These are phyloP conservation scores for Cygnus olor DNA, from an alignment of 2,797 vertebrate species.

Conservation along the genomic window DNA sequence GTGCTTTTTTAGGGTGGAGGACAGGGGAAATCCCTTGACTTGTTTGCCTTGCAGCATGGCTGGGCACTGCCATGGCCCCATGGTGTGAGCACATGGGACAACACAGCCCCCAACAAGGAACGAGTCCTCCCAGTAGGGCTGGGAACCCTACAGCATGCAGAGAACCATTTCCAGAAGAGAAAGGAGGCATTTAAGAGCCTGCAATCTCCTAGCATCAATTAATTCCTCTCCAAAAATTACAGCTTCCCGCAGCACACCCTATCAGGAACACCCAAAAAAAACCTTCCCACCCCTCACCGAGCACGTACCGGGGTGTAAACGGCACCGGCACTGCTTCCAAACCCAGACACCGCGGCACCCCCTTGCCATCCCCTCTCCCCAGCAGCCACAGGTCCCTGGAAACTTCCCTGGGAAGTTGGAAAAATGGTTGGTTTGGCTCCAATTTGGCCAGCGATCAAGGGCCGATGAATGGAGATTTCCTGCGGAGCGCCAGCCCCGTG, in stretches of 20 bases:
- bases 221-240: not conserved
- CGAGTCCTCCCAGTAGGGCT: fast-evolving
- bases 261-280: not conserved
- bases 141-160: not conserved
- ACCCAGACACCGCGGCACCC: fast-evolving
- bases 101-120: not conserved
- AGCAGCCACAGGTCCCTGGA: not conserved
- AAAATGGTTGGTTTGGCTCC: conserved; percentile 32
- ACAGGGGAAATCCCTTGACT: not conserved
- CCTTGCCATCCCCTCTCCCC: not conserved
- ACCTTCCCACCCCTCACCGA: not conserved
- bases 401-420: conserved; percentile 7
- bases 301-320: fast-evolving
- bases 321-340: fast-evolving
- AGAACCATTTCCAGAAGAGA: not conserved
- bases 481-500: not conserved
- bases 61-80: not conserved
- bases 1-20: fast-evolving
- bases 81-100: fast-evolving
- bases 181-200: not conserved
- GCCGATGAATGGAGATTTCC: not conserved
- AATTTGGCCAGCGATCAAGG: not conserved
- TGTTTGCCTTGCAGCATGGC: not conserved
- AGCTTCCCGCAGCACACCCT: not conserved
- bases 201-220: too few relatives aligned